Percentiles rank a stretch among this genome's conserved stretches.
Conservation (phyloP, 2,888 invertebrate species). For the Drosophila neoperkinsi region DNA sequence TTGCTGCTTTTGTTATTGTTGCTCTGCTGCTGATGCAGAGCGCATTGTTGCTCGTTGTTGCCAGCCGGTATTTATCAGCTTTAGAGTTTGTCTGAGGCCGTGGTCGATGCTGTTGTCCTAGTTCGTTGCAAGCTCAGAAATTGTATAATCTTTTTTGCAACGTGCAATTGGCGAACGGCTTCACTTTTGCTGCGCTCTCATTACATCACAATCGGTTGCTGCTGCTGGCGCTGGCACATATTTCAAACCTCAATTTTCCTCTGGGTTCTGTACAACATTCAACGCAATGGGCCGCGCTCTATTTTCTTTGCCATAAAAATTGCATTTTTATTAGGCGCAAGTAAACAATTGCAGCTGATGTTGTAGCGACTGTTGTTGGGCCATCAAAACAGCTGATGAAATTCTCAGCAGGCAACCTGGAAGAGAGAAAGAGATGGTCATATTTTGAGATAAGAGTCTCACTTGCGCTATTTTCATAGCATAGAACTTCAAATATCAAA, state of each 20-base stretch:
- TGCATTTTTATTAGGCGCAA: slow-evolving; percentile 69
- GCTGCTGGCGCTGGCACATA: slow-evolving; percentile 47
- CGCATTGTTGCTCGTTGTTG: slow-evolving; percentile 52
- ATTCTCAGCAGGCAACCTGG: slow-evolving; percentile 59
- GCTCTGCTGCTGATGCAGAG: slow-evolving; percentile 29
- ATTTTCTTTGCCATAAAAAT: slow-evolving; percentile 74
- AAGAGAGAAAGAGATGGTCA: slow-evolving; percentile 48
- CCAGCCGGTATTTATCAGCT: slow-evolving; percentile 67
- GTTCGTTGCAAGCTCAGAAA: slow-evolving; percentile 71
- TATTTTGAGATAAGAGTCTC: slow-evolving; percentile 60
- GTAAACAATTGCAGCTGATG: slow-evolving; percentile 35
- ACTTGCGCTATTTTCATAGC: slow-evolving; percentile 51
- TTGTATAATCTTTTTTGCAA: slow-evolving; percentile 74
- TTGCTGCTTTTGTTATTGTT: slow-evolving; percentile 31
- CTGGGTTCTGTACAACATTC: slow-evolving; percentile 58
- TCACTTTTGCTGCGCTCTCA: slow-evolving; percentile 74
- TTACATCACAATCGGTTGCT: slow-evolving; percentile 67
- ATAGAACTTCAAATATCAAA: slow-evolving; percentile 1
- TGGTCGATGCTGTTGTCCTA: slow-evolving; percentile 67
- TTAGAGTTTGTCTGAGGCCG: slow-evolving; percentile 42
- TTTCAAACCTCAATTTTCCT: slow-evolving; percentile 63
- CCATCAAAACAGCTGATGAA: slow-evolving; percentile 65
- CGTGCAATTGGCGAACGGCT: slow-evolving; percentile 55
- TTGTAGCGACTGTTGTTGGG: slow-evolving; percentile 5
- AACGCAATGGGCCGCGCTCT: slow-evolving; percentile 67